Conservation (phyloP, 2,888 invertebrate species). For the Hecatera dysodea region DNA sequence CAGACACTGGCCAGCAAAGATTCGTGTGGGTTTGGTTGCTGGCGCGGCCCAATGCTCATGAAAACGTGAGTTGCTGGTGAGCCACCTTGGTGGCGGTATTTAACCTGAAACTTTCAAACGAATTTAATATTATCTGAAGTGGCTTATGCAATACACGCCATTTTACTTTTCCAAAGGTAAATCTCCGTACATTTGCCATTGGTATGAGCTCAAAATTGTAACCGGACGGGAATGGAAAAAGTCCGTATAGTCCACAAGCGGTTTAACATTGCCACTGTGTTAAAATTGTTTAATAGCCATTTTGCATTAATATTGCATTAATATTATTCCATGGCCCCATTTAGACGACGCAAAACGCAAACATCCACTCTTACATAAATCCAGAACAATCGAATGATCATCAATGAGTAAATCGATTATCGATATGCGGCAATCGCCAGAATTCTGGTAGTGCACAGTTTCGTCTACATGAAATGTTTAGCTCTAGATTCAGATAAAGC, state of each 20-base stretch:
- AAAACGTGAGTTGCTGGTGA: no score
- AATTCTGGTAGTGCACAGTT: not conserved
- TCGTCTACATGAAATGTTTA: not conserved
- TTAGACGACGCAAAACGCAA: not conserved
- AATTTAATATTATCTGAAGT: not conserved
- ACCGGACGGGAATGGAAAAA: no score
- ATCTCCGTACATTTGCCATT: no score
- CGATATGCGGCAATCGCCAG: not conserved
- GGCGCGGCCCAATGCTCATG: not conserved
- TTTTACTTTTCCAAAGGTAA: not conserved
- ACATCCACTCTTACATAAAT: not conserved
- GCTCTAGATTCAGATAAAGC: not conserved
- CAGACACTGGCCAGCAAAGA: not conserved
- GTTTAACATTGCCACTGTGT: not conserved
- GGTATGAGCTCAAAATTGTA: not conserved
- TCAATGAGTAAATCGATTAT: not conserved
- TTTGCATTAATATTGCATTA: not conserved
- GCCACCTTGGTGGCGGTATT: not conserved
- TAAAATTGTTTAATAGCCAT: not conserved
- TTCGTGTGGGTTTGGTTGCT: not conserved
- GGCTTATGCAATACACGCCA: not conserved
- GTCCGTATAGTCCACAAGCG: no score
- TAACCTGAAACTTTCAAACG: slow-evolving; percentile 2
- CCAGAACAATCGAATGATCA: not conserved
- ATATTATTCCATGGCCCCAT: not conserved